phyloP scores from a whole-genome alignment of 2,888 invertebrate species.

The Drosophila affinis region DNA sequence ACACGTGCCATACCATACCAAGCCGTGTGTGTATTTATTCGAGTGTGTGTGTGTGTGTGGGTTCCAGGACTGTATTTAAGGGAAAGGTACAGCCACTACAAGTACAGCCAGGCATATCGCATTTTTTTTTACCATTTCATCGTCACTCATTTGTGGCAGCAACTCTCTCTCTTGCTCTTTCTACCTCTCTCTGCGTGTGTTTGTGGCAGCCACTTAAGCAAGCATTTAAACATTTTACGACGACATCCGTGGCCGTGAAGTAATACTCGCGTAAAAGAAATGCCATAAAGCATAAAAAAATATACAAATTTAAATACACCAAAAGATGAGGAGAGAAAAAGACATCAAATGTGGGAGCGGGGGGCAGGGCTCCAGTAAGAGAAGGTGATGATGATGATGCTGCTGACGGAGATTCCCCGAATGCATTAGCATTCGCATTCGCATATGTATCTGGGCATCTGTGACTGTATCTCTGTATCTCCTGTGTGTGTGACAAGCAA shows the following conservation, averaged over 20 bases:
- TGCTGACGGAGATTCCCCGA: conserved; percentile 37
- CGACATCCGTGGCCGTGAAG: conserved; percentile 28
- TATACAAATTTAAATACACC: conserved; percentile 61
- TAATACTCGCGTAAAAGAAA: conserved; percentile 49
- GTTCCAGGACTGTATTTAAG: conserved; percentile 22
- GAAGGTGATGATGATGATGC: conserved; percentile 11
- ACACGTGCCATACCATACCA: conserved; percentile 4
- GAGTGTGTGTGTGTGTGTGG: background rate
- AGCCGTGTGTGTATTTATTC: conserved; percentile 24
- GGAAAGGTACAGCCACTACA: conserved; percentile 10
- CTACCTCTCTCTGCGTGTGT: background rate
- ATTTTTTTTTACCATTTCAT: conserved; percentile 41
- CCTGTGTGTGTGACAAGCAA: conserved; percentile 14
- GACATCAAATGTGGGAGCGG: conserved; percentile 30
- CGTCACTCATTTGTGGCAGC: conserved; percentile 33
- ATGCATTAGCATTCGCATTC: conserved; percentile 52
- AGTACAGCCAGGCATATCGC: conserved; percentile 13
- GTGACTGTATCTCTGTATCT: background rate
- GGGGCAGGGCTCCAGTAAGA: background rate
- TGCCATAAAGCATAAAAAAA: conserved; percentile 46
- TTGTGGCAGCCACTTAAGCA: conserved; percentile 61
- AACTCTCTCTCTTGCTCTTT: conserved; percentile 12
- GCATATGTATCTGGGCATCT: conserved; percentile 6
- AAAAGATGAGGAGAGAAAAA: conserved; percentile 21
- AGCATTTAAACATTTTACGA: conserved; percentile 64